phyloP scores from a whole-genome alignment of 2,113 vertebrate species.

The Microcebus murinus region DNA sequence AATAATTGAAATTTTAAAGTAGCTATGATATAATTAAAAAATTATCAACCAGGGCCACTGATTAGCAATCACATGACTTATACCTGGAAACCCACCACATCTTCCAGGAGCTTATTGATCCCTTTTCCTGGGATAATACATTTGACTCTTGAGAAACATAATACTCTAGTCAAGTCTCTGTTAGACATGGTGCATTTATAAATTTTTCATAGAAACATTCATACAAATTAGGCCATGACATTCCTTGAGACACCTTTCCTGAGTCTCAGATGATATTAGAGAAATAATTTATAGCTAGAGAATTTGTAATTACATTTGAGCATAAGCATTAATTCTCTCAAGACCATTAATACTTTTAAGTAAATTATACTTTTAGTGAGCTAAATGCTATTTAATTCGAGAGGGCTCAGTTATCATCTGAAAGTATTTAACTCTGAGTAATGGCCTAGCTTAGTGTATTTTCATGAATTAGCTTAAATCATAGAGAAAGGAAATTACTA shows the following conservation, averaged over 20 bases:
- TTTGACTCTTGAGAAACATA: background rate
- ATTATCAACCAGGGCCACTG: background rate
- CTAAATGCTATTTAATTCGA: constrained; percentile 41
- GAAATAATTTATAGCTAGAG: background rate
- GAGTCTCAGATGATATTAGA: background rate
- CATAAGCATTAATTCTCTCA: constrained; percentile 36
- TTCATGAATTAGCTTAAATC: constrained; percentile 33
- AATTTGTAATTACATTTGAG: constrained; percentile 43
- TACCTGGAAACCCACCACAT: background rate
- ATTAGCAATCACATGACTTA: background rate
- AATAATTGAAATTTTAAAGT: background rate
- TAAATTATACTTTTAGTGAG: constrained; percentile 45
- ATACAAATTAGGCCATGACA: background rate
- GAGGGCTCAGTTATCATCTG: constrained; percentile 4
- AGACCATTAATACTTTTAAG: constrained; percentile 29
- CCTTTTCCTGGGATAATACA: background rate
- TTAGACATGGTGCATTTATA: background rate
- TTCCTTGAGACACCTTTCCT: background rate
- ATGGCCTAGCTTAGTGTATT: background rate
- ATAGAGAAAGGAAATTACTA: background rate
- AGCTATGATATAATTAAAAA: background rate
- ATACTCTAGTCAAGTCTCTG: background rate
- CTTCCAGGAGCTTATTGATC: background rate
- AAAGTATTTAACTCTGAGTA: constrained; percentile 42
- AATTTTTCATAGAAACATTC: background rate